Base-by-base conservation (phyloP, 1,140 invertebrate species). In the Philotrypesis tridentata region DNA sequence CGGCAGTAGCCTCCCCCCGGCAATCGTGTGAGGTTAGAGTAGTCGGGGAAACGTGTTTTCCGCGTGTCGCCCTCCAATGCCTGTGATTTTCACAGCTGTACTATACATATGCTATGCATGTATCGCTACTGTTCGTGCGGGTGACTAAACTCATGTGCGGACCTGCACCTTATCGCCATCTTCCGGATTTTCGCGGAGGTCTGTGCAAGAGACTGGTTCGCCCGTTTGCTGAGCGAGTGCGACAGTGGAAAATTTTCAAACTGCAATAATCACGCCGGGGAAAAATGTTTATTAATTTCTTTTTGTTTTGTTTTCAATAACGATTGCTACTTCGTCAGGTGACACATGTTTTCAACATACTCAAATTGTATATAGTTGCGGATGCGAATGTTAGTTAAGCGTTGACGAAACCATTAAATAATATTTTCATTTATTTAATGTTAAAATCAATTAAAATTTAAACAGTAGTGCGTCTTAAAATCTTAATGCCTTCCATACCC, bases 31-130 rank as follows among this genome's bases (percentile, higher is more conserved):
- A 75, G 73, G 73, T 75, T 75, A 75, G 73, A 48, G 7, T 25
- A 68, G 40, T 21, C 14, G 8, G 23, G 23, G 9, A 75, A 75
- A 71, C 77, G 82, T 79, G 75, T 83, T 70, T 72, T 82, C 76
- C 70, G 82, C 71, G 76, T 80, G 82, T 40, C 63, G n/a, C 48
- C 48, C 48, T 55, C 48, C 21, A 17, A 55, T 55, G 48, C 48
- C 6, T 14, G 17, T 55, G 48, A 55, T 55, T 55, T 55, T 55
- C 48, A 55, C 48, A 55, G 48, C 48, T 55, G 48, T 17, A 55
- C 48, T 55, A 55, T 55, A 9, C 9, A 9, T 37, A 37, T 37
- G 33, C 33, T 3, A 9, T 37, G 33, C 9, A 37, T 55, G 6
- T 55, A 55, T 17, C 48, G 48, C 48, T 55, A 55, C 48, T 55